Percentiles rank a stretch among this genome's conserved stretches.
Conservation (phyloP, 1,140 invertebrate species). For the Magallana ariakensis region DNA sequence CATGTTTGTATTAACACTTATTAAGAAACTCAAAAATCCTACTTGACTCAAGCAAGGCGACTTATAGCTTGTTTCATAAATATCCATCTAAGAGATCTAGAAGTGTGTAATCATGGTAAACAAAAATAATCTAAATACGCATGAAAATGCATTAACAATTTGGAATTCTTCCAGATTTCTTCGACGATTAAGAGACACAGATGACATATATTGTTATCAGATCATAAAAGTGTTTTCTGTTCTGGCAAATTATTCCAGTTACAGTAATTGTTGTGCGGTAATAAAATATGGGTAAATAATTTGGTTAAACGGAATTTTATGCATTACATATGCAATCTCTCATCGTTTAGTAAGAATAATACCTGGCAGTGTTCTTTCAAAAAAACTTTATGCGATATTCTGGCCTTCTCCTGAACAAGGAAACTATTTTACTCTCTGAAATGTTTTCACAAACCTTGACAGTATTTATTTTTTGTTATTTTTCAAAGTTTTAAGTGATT, state of each 20-base stretch:
- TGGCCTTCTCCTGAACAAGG: neutral
- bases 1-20: no score
- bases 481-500: no score
- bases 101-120: no score
- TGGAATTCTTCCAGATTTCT: neutral
- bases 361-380: neutral
- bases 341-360: neutral
- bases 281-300: neutral
- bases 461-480: no score
- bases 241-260: neutral
- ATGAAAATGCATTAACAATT: neutral
- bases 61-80: no score
- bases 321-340: neutral
- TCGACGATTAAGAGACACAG: neutral
- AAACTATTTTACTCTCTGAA: neutral
- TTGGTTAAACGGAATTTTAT: neutral
- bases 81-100: no score
- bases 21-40: no score
- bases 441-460: no score
- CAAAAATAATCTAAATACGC: no score
- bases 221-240: constrained; percentile 1
- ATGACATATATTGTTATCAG: constrained; percentile 17
- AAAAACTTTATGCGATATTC: neutral
- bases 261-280: neutral
- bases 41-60: no score